Evolutionary conservation across 2,888 invertebrate genomes (phyloP).

Genomic region (Parnassius smintheus): DNA sequence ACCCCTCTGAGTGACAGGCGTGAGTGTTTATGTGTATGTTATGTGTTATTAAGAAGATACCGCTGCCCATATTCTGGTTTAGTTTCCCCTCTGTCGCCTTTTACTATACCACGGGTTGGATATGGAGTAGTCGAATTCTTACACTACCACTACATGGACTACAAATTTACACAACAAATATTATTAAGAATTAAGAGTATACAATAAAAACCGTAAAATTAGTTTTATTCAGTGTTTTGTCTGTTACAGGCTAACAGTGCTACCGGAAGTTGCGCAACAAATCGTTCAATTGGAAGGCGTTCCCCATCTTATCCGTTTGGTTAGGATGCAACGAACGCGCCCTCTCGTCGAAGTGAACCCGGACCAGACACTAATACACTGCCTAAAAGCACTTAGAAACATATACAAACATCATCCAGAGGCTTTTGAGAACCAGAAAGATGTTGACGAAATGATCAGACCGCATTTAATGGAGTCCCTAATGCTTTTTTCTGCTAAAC

Average conservation of each 20-base stretch:
- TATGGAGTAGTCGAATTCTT: too few relatives aligned
- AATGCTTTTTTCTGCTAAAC: constrained; percentile 88
- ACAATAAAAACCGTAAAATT: too few relatives aligned
- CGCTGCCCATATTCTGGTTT: too few relatives aligned
- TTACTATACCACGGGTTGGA: too few relatives aligned
- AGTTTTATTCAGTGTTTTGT: neutral
- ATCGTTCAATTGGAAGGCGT: constrained; percentile 86
- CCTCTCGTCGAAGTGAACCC: constrained; percentile 60
- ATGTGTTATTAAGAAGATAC: too few relatives aligned
- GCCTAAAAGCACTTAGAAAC: constrained; percentile 68
- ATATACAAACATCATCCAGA: constrained; percentile 71
- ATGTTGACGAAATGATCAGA: constrained; percentile 87
- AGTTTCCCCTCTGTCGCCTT: too few relatives aligned
- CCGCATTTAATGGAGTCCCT: constrained; percentile 90
- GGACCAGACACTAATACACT: constrained; percentile 71
- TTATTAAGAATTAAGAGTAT: too few relatives aligned
- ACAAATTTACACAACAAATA: too few relatives aligned
- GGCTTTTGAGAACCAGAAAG: constrained; percentile 70
- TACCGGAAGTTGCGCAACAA: constrained; percentile 84
- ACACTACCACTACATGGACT: too few relatives aligned
- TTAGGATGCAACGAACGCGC: constrained; percentile 77
- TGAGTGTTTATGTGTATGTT: too few relatives aligned
- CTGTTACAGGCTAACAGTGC: constrained; percentile 82
- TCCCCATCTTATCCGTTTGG: constrained; percentile 84
- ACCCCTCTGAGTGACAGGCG: too few relatives aligned